These are phyloP conservation scores for Lepidocyrtoides sp. DNA, from an alignment of 2,888 invertebrate species.

Conservation along the genomic window DNA sequence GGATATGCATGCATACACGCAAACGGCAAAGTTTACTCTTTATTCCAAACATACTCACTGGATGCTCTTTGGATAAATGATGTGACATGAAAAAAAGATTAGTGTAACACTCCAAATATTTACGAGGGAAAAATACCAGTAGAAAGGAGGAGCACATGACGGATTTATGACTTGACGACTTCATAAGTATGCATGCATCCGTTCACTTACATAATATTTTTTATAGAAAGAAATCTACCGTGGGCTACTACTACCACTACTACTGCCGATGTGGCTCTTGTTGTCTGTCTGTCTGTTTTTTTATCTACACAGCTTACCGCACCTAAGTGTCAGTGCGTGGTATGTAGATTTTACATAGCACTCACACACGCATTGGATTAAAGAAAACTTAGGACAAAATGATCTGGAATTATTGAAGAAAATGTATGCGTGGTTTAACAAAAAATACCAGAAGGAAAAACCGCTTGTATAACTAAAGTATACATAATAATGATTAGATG, in stretches of 20 bases:
- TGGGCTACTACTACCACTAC: background rate
- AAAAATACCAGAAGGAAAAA: conserved; percentile 35
- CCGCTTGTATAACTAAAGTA: background rate
- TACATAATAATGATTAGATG: too few species aligned
- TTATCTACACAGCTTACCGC: too few species aligned
- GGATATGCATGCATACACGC: background rate
- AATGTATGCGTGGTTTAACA: conserved; percentile 54
- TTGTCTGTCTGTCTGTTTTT: too few species aligned
- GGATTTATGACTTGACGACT: conserved; percentile 72
- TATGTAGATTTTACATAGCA: too few species aligned
- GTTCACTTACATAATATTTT: background rate
- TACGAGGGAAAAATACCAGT: conserved; percentile 5
- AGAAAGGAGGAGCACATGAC: conserved; percentile 39
- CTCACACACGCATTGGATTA: too few species aligned
- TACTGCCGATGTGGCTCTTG: background rate
- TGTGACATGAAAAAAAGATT: conserved; percentile 31
- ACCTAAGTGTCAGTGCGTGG: too few species aligned
- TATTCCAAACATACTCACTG: background rate
- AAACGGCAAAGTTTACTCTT: background rate
- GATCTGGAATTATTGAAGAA: conserved; percentile 69
- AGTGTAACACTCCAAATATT: conserved; percentile 38
- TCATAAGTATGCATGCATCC: conserved; percentile 28
- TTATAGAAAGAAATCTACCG: background rate
- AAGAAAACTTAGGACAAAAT: conserved; percentile 62
- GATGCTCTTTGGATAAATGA: background rate